Conservation (phyloP, 1,140 invertebrate species). For the Achroia grisella region DNA sequence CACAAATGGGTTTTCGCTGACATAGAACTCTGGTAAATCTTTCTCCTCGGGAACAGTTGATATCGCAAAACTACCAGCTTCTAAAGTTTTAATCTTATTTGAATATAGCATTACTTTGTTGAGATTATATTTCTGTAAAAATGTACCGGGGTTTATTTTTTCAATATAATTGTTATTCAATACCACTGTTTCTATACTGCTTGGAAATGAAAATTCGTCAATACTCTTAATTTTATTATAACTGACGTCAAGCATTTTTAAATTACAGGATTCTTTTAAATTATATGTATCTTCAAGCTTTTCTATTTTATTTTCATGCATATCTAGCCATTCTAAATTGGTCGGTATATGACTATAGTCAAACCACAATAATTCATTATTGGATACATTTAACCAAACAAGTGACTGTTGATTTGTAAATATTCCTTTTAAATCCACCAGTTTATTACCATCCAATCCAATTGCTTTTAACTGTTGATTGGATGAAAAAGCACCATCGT, state of each 20-base stretch:
- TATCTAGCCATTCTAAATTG: constrained; percentile 82
- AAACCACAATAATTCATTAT: constrained; percentile 80
- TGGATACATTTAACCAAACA: constrained; percentile 83
- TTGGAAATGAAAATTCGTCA: constrained; percentile 81
- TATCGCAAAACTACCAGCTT: constrained; percentile 81
- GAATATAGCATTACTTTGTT: constrained; percentile 85
- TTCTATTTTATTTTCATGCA: constrained; percentile 81
- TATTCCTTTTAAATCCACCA: constrained; percentile 80
- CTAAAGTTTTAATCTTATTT: constrained; percentile 84
- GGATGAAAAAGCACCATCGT: constrained; percentile 79
- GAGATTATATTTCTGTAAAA: constrained; percentile 81
- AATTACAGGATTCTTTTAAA: constrained; percentile 80
- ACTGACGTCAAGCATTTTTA: constrained; percentile 87
- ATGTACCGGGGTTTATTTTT: constrained; percentile 82
- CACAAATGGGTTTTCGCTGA: constrained; percentile 86
- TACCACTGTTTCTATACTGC: constrained; percentile 82
- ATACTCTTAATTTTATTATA: constrained; percentile 82
- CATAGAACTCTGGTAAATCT: constrained; percentile 84
- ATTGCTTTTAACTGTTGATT: constrained; percentile 80
- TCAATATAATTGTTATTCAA: constrained; percentile 85
- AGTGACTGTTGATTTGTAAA: constrained; percentile 80
- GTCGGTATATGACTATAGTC: constrained; percentile 81
- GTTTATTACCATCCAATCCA: constrained; percentile 79
- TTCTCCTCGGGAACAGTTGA: constrained; percentile 77
- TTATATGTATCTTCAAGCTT: constrained; percentile 85